A percentile compares a stretch with the other conserved stretches of the same genome.
phyloP scores from a whole-genome alignment of 2,113 vertebrate species.

The Odocoileus virginianus region DNA sequence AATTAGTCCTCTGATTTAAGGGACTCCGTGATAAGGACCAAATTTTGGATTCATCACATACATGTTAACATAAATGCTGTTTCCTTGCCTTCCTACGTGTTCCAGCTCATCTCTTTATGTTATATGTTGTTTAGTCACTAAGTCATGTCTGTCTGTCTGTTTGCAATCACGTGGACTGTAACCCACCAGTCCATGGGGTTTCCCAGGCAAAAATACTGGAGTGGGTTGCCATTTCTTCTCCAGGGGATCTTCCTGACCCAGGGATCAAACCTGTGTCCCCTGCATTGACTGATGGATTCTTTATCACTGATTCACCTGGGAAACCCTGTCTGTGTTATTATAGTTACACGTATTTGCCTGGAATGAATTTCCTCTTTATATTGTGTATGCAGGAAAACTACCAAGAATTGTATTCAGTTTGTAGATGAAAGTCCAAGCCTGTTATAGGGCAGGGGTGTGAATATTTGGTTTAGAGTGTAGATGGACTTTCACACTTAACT shows the following conservation, averaged over 20 bases:
- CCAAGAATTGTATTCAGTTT: background rate
- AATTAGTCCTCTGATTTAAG: background rate
- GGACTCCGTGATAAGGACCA: background rate
- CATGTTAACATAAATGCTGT: background rate
- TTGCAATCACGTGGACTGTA: background rate
- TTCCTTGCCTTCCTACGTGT: background rate
- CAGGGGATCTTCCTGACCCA: background rate
- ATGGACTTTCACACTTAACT: background rate
- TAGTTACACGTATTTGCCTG: background rate
- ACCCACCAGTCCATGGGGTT: background rate
- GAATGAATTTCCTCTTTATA: background rate
- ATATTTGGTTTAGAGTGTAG: background rate
- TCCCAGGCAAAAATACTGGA: background rate
- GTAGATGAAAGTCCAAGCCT: background rate
- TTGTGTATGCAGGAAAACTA: background rate
- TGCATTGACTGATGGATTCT: background rate
- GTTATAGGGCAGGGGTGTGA: too few relatives aligned
- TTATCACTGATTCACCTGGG: background rate
- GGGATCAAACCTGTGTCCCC: background rate
- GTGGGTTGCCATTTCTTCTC: background rate
- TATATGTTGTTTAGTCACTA: background rate
- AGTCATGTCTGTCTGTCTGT: background rate
- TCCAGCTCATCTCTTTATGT: background rate
- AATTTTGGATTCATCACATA: background rate
- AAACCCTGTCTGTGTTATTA: background rate